phyloP scores from a whole-genome alignment of 2,113 vertebrate genomes.

The Rhabdornis inornatus region DNA sequence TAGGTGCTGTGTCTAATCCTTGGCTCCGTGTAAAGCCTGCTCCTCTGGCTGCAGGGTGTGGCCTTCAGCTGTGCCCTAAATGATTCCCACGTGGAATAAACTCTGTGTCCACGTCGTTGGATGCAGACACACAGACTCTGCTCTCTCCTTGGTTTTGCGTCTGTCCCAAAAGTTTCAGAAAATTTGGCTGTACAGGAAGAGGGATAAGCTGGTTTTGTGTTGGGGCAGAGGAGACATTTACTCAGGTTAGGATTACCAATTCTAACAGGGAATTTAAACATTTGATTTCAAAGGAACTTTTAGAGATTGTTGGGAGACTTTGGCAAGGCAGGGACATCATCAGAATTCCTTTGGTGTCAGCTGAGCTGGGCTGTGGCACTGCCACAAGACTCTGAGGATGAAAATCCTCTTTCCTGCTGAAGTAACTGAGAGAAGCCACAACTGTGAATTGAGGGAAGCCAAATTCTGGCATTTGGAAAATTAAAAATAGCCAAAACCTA shows the following conservation, averaged over 20 bases:
- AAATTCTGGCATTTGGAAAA: background rate
- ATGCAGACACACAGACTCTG: background rate
- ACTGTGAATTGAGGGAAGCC: background rate
- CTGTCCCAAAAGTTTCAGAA: background rate
- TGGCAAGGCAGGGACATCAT: background rate
- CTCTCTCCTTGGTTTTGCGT: background rate
- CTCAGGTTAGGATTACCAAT: background rate
- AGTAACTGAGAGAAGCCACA: background rate
- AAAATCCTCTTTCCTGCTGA: background rate
- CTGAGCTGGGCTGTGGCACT: background rate
- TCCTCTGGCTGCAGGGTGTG: background rate
- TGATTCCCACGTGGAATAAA: background rate
- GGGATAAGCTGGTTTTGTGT: background rate
- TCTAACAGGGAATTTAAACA: background rate
- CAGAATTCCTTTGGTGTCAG: background rate
- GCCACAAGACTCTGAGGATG: background rate
- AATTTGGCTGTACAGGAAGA: background rate
- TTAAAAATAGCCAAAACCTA: background rate
- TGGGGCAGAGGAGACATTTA: background rate
- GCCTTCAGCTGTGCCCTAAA: background rate
- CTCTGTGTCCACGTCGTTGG: background rate
- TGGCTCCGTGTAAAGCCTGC: background rate
- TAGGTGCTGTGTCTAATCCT: constrained; percentile 4
- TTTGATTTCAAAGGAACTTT: background rate
- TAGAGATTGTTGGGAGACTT: background rate